Conservation (phyloP, 2,888 invertebrate genomes). For the Saturnia pavonia region DNA sequence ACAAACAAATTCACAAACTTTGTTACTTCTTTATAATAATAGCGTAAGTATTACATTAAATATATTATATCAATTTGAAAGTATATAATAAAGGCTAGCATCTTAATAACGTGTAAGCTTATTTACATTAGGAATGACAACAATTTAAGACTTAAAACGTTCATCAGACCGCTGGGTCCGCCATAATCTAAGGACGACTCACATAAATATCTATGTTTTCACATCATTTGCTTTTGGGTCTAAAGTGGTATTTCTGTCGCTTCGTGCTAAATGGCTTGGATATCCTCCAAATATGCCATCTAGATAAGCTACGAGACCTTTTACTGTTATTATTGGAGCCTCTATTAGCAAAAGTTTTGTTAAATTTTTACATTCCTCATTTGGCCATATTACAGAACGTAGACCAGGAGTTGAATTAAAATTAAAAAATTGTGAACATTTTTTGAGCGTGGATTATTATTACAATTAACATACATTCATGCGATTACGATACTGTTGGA, state of each 20-base stretch:
- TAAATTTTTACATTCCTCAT: slow-evolving; percentile 22
- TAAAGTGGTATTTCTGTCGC: slow-evolving; percentile 67
- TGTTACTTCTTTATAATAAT: no score
- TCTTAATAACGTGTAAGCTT: neutral
- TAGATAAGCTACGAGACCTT: slow-evolving; percentile 68
- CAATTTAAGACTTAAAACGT: slow-evolving; percentile 20
- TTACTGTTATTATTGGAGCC: slow-evolving; percentile 63
- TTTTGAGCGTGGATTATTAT: neutral
- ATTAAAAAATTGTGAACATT: neutral
- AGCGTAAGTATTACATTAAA: no score
- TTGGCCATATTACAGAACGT: slow-evolving; percentile 3
- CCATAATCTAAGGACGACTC: slow-evolving; percentile 40
- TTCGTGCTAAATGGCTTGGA: slow-evolving; percentile 74
- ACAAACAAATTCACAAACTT: no score
- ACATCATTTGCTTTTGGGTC: slow-evolving; percentile 70
- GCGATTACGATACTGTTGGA: no score
- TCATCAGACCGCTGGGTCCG: slow-evolving; percentile 30
- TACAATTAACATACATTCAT: no score
- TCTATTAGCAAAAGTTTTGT: slow-evolving; percentile 49
- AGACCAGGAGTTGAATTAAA: neutral
- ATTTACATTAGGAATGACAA: neutral
- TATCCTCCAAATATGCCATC: slow-evolving; percentile 73
- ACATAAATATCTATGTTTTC: slow-evolving; percentile 64
- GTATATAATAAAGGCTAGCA: neutral
- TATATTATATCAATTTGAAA: no score